Conservation (phyloP, 2,113 vertebrate species). For the Camelus dromedarius region DNA sequence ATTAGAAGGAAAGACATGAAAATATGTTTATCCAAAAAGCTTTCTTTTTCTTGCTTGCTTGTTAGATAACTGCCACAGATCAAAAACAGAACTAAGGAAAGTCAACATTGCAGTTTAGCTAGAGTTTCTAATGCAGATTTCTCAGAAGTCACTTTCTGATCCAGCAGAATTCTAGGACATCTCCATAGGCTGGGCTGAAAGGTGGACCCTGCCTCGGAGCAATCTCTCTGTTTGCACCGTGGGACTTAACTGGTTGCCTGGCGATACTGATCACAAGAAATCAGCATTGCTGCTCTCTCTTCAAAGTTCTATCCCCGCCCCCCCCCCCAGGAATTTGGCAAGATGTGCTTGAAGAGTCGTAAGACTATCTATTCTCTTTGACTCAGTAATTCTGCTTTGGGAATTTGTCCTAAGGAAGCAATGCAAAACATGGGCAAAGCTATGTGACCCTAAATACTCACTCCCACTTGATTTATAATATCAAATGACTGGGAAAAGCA, state of each 20-base stretch:
- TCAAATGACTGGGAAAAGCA: neutral
- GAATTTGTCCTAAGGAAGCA: slow-evolving; percentile 3
- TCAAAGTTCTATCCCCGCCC: neutral
- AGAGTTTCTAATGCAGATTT: neutral
- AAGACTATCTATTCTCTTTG: slow-evolving; percentile 18
- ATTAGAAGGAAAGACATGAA: slow-evolving; percentile 10
- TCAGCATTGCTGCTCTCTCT: neutral
- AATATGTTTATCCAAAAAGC: neutral
- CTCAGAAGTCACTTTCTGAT: neutral
- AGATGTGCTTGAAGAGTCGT: neutral
- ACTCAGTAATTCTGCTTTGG: slow-evolving; percentile 8
- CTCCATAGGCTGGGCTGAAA: neutral
- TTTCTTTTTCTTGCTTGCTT: neutral
- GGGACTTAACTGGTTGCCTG: neutral
- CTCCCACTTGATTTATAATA: neutral
- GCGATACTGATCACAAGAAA: neutral
- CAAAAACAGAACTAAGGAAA: neutral
- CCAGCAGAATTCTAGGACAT: neutral
- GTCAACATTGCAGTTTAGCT: neutral
- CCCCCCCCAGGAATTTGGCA: neutral
- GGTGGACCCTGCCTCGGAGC: neutral
- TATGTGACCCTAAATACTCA: neutral
- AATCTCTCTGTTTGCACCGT: neutral
- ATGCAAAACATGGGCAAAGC: neutral
- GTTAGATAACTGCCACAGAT: neutral